Evolutionary conservation across 2,888 invertebrate genomes (phyloP).

Genomic region (Metopia argyrocephala): DNA sequence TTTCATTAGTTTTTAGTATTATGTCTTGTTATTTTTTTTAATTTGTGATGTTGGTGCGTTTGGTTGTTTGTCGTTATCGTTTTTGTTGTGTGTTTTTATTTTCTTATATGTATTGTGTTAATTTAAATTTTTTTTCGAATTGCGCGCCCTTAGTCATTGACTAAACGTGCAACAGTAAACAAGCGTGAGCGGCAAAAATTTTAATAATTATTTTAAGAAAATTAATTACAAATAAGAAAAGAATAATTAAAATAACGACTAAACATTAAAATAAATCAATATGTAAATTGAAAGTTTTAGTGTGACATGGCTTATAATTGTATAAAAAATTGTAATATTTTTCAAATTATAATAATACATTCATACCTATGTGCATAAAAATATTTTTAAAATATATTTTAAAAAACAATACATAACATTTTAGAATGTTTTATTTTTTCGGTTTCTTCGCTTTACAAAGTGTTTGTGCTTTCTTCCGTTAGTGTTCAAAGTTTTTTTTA

Average conservation of each 20-base stretch:
- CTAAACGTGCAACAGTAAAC: constrained; percentile 72
- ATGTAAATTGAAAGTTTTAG: not conserved
- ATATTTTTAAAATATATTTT: not conserved
- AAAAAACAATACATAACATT: not conserved
- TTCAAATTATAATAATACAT: too few species aligned
- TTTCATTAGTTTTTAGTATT: constrained; percentile 75
- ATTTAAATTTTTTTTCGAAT: constrained; percentile 77
- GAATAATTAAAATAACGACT: constrained; percentile 1
- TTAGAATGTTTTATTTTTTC: not conserved
- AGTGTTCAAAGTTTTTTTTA: not conserved
- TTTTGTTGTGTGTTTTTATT: constrained; percentile 43
- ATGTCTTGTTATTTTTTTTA: constrained; percentile 59
- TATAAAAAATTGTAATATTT: not conserved
- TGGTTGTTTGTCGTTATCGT: constrained; percentile 15
- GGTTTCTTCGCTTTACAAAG: not conserved
- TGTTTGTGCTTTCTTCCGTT: not conserved
- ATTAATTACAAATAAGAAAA: constrained; percentile 17
- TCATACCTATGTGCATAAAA: too few species aligned
- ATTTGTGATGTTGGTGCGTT: constrained; percentile 68
- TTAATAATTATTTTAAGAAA: constrained; percentile 17
- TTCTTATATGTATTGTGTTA: constrained; percentile 67
- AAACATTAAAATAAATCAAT: not conserved
- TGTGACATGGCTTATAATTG: not conserved
- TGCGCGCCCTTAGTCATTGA: constrained; percentile 77
- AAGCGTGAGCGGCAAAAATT: constrained; percentile 58